Base-by-base conservation (phyloP, 2,888 invertebrate genomes). In the Tinea trinotella region DNA sequence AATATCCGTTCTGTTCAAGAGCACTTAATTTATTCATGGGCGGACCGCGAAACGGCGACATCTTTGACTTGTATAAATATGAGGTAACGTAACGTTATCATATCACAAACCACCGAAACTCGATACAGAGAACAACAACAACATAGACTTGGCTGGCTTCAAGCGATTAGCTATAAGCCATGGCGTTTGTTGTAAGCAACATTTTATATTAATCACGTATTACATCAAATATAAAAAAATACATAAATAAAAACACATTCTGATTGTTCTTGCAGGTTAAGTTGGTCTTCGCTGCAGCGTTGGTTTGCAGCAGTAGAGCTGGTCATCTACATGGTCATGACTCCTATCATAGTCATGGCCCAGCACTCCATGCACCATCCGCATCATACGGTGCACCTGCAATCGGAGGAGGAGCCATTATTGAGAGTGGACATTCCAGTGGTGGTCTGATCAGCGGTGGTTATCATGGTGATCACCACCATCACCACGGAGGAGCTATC, bases 121-220 rank as follows among this genome's bases (percentile, higher is more conserved):
- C 74, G 66, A 71, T 69, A 76, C 74, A 71, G 75, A 69, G 64
- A 80, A 77, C 84, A 82, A 77, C 84, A 82, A 73, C 79, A 67
- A 63, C 64, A 67, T 70, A 59, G 62, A 62, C 64, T 70, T 59
- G 65, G 71, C 71, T 75, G 84, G 84, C 81, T 82, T 70, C 57
- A 62, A 73, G 84, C 85, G 85, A 62, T 82, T 85, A 85, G 85
- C 85, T 85, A 82, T 71, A 63, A 84, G 85, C 84, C 84, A 85
- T 85, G 84, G 79, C 80, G 67, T 83, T 79, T 71, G 66, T 80
- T 76, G 85, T 85, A 79, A 85, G 85, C 85, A 63, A 60, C 53
- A 57, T 15, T 48, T 18, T 9, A 7, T 40, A 40, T 40, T n/a
- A 40, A 15, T n/a, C 13, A 40, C 4, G 15, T 3, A 40, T 35